Percentiles rank a stretch among this genome's conserved stretches.
phyloP scores from a whole-genome alignment of 2,113 vertebrate species.

The Chiloscyllium plagiosum region DNA sequence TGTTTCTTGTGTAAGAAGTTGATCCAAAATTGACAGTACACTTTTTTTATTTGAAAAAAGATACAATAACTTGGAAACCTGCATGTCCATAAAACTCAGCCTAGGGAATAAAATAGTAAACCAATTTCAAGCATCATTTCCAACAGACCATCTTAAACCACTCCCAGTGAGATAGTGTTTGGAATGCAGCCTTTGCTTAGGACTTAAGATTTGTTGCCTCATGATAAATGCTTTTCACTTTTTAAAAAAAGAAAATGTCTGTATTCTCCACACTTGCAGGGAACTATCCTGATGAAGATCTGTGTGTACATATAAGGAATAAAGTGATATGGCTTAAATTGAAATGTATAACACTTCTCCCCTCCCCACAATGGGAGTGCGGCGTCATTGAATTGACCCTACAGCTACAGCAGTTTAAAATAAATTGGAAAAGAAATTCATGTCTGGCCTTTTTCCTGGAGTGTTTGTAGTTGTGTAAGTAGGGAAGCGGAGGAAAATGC shows the following conservation, averaged over 20 bases:
- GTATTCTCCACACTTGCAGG: not conserved
- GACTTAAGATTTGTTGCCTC: not conserved
- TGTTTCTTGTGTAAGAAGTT: not conserved
- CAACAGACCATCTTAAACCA: not conserved
- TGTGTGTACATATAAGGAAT: not conserved
- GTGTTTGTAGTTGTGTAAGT: not conserved
- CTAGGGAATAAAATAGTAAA: not conserved
- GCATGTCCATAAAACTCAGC: not conserved
- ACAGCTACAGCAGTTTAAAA: not conserved
- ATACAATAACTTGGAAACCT: not conserved
- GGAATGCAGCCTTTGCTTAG: not conserved
- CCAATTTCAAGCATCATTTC: conserved; percentile 21
- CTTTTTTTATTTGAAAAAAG: not conserved
- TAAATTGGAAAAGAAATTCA: not conserved
- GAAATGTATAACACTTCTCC: not conserved
- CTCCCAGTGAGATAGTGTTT: not conserved
- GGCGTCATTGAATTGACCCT: not conserved
- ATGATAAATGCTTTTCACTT: not conserved
- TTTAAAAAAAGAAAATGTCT: not conserved
- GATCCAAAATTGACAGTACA: not conserved
- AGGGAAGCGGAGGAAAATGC: not conserved
- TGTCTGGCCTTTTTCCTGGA: not conserved
- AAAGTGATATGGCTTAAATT: not conserved
- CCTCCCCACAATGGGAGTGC: not conserved
- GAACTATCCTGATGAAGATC: not conserved